Evolutionary conservation across 2,888 invertebrate genomes (phyloP), one percentile per base, ranked within the genome.

Genomic region (Bombyx huttoni): DNA sequence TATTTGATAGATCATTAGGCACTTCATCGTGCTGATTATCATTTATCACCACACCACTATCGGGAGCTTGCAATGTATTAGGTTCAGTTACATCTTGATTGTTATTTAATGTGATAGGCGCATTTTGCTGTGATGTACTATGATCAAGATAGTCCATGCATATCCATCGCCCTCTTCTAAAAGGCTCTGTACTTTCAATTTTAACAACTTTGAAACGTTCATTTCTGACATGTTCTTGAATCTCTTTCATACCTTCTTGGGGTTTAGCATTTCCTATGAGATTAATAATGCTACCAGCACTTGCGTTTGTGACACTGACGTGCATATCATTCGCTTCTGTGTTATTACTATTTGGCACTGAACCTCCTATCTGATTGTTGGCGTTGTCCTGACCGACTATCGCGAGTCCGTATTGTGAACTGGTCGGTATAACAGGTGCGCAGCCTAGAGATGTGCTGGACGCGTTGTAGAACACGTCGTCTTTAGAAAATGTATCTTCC

Each of bases 141-240:
- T 96, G 95, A 87, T 97, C 97, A 67, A 96, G 89, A 80, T 96
- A 98, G 81, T 98, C 98, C 93, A 96, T 95, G 81, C 97, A 98
- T 81, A 94, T 93, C 98, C 98, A 98, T 63, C 97, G 90, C 34
- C 98, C 98, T 54, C 97, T 91, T 64, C 94, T 93, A 74, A 96
- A 97, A 13, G 97, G 97, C 82, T 96, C 96, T n/a, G 96, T 96
- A 65, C 96, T 96, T 84, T 97, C 97, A 65, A 98, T 96, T 90
- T 98, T 98, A 46, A 98, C 97, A 65, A 98, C 96, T 90, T 96
- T 96, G 83, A 97, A 97, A 59, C 97, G 90, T 81, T 94, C 94
- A 81, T 93, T 94, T 66, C 93, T 91, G 75, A 92, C 92, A 77
- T 93, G 93, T 69, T 92, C 91, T 76, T 94, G 93, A 70, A 93